Evolutionary conservation across 2,113 vertebrate species (phyloP).

Genomic region (Ceyx cyanopectus): DNA sequence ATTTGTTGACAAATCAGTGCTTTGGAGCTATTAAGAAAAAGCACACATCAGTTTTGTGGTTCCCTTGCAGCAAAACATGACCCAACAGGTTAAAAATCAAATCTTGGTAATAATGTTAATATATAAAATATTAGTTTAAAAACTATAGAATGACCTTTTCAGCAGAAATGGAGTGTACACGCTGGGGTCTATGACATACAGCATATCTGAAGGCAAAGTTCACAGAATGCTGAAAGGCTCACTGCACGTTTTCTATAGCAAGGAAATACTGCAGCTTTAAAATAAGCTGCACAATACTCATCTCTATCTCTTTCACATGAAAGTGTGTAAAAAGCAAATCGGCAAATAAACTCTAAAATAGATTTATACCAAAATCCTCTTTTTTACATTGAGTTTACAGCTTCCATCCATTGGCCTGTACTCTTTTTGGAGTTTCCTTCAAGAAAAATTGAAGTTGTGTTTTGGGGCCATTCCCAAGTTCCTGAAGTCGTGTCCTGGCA

Average conservation of each 20-base stretch:
- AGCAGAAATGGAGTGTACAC: slow-evolving; percentile 68
- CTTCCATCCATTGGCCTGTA: slow-evolving; percentile 73
- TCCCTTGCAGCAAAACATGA: slow-evolving; percentile 74
- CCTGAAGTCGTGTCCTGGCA: slow-evolving; percentile 54
- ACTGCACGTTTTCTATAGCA: slow-evolving; percentile 88
- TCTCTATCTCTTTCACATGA: slow-evolving; percentile 83
- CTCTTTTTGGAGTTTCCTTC: slow-evolving; percentile 58
- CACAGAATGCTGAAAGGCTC: slow-evolving; percentile 82
- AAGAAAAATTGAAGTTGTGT: slow-evolving; percentile 59
- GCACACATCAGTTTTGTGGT: slow-evolving; percentile 55
- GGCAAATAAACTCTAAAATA: slow-evolving; percentile 86
- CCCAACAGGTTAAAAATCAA: slow-evolving; percentile 58
- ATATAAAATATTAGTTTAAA: slow-evolving; percentile 83
- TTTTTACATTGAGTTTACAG: slow-evolving; percentile 80
- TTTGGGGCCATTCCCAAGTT: slow-evolving; percentile 51
- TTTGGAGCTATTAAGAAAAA: slow-evolving; percentile 67
- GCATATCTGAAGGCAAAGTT: slow-evolving; percentile 72
- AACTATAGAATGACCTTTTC: slow-evolving; percentile 78
- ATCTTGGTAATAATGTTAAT: slow-evolving; percentile 76
- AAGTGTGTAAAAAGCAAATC: slow-evolving; percentile 86
- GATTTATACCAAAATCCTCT: slow-evolving; percentile 81
- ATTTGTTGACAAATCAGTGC: slow-evolving; percentile 70
- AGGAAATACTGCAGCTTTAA: slow-evolving; percentile 93
- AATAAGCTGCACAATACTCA: slow-evolving; percentile 89
- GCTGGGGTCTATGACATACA: slow-evolving; percentile 52